A percentile compares a stretch with the other conserved stretches of the same genome.
Evolutionary conservation across 1,140 invertebrate species (phyloP).

Genomic region (Anastrepha ludens): DNA sequence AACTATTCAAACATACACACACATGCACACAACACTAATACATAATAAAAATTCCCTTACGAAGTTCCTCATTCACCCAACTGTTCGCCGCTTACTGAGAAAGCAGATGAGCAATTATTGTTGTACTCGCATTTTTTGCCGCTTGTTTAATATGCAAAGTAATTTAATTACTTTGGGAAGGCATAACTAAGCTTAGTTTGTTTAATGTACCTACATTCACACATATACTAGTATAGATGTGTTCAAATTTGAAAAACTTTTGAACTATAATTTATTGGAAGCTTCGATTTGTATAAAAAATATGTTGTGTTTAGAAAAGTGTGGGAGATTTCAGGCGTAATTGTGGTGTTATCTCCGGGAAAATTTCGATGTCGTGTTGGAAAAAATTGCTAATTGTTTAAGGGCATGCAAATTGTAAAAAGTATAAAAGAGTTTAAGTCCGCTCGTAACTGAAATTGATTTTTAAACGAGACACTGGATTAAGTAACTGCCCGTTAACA

Average conservation of each 20-base stretch:
- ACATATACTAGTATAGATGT: no score
- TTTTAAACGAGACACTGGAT: no score
- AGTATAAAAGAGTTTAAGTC: no score
- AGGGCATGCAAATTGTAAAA: not conserved
- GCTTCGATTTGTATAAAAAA: not conserved
- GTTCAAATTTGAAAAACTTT: no score
- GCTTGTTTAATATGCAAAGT: not conserved
- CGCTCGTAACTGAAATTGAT: no score
- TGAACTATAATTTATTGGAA: not conserved
- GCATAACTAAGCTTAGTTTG: no score
- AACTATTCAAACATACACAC: not conserved
- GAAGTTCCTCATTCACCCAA: not conserved
- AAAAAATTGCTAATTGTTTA: not conserved
- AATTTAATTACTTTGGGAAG: no score
- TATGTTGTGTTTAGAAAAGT: not conserved
- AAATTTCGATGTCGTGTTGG: not conserved
- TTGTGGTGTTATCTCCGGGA: not conserved
- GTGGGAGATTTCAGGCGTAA: not conserved
- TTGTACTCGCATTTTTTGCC: not conserved
- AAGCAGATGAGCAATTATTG: not conserved
- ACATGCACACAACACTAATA: not conserved
- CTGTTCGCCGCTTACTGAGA: not conserved
- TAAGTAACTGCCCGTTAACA: no score
- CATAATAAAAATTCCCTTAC: not conserved
- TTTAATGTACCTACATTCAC: no score